phyloP scores from a whole-genome alignment of 2,797 vertebrate species.

The Micromesistius poutassou region DNA sequence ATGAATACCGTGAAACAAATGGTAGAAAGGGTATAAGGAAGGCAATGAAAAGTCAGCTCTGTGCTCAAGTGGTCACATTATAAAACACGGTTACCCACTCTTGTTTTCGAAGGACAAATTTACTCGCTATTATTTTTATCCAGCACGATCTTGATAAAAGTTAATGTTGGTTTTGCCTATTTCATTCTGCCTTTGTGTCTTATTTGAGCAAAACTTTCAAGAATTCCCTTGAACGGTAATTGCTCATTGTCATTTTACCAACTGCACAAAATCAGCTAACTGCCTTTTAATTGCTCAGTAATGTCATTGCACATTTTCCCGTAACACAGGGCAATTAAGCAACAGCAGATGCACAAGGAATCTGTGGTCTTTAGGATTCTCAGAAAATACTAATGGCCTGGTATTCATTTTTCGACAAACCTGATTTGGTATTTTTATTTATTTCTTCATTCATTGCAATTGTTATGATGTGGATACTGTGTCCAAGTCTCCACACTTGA shows the following conservation, averaged over 20 bases:
- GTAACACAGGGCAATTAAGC: slow-evolving; percentile 1
- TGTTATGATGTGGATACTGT: no score
- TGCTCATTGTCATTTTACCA: slow-evolving; percentile 43
- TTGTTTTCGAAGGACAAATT: no score
- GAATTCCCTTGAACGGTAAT: slow-evolving; percentile 33
- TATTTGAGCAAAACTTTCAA: slow-evolving; percentile 33
- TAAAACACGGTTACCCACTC: no score
- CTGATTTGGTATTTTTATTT: no score
- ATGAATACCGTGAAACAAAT: no score
- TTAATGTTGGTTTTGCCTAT: background rate
- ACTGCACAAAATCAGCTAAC: slow-evolving; percentile 54
- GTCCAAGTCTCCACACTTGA: no score
- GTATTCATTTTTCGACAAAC: no score
- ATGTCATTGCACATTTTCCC: slow-evolving; percentile 41
- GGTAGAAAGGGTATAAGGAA: no score
- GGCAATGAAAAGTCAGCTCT: no score
- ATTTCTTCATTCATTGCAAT: no score
- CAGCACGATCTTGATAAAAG: background rate
- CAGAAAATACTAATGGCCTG: background rate
- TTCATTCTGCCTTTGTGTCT: background rate
- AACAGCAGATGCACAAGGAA: background rate
- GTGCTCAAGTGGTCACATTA: no score
- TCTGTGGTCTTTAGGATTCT: background rate
- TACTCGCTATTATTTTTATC: background rate
- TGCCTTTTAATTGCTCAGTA: slow-evolving; percentile 51